phyloP scores from a whole-genome alignment of 2,113 vertebrate species.

The Eolophus roseicapilla region DNA sequence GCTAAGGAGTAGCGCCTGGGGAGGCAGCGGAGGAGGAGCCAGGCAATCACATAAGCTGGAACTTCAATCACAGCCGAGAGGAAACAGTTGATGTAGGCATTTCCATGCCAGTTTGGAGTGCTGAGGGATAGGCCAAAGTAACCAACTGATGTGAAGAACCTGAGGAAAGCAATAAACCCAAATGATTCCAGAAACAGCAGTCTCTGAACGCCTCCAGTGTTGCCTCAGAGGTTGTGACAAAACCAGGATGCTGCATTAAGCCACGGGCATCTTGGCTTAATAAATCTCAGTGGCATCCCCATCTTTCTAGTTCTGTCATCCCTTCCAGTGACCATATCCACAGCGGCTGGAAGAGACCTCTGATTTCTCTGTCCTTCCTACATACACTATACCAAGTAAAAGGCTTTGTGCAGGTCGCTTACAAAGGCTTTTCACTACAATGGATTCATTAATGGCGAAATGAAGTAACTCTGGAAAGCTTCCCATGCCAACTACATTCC shows the following conservation, averaged over 20 bases:
- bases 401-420: background rate
- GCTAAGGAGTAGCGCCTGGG: conserved; percentile 80
- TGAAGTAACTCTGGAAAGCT: background rate
- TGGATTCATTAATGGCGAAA: background rate
- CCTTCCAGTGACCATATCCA: background rate
- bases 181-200: background rate
- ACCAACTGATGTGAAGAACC: conserved; percentile 83
- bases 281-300: background rate
- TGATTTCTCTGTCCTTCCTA: conserved; percentile 10
- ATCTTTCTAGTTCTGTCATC: conserved; percentile 6
- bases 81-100: conserved; percentile 87
- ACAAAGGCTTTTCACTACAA: conserved; percentile 21
- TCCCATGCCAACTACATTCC: background rate
- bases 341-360: conserved; percentile 18
- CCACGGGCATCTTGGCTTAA: background rate
- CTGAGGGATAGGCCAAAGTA: conserved; percentile 91
- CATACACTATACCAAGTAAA: background rate
- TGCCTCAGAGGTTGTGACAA: conserved; percentile 15
- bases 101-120: conserved; percentile 85
- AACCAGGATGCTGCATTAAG: background rate
- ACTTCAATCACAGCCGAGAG: conserved; percentile 88
- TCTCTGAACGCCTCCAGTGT: background rate
- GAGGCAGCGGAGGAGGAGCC: conserved; percentile 83
- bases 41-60: conserved; percentile 85
- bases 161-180: conserved; percentile 50